These are phyloP conservation scores for Rhogogaster chlorosoma DNA, from an alignment of 2,888 invertebrate species.

Conservation along the genomic window DNA sequence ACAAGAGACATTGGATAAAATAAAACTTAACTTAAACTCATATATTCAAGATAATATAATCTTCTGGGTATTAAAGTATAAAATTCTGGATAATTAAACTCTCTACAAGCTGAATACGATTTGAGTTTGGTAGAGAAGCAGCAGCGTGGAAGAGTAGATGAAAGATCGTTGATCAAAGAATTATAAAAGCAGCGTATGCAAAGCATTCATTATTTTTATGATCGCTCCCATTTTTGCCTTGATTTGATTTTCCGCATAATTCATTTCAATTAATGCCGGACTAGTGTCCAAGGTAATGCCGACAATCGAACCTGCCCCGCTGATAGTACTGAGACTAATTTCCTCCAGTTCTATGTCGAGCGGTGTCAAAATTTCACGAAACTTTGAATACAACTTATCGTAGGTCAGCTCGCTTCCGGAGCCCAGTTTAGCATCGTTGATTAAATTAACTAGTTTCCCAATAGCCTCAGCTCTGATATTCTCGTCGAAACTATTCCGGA, in stretches of 20 bases:
- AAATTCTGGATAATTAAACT: not conserved
- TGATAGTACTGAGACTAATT: not conserved
- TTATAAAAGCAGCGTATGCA: not conserved
- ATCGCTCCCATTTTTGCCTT: slow-evolving; percentile 57
- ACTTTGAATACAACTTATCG: slow-evolving; percentile 7
- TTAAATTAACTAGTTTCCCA: slow-evolving; percentile 17
- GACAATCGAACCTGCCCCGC: not conserved
- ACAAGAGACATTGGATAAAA: not conserved
- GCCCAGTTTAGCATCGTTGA: slow-evolving; percentile 8
- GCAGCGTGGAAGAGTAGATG: not conserved
- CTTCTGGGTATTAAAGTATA: not conserved
- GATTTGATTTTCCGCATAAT: slow-evolving; percentile 54
- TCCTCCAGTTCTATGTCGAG: slow-evolving; percentile 55
- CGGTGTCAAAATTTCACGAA: slow-evolving; percentile 53
- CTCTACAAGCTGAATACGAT: not conserved
- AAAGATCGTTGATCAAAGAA: not conserved
- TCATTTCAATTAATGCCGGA: slow-evolving; percentile 65
- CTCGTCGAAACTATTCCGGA: slow-evolving; percentile 59
- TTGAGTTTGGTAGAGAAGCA: not conserved
- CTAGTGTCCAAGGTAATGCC: slow-evolving; percentile 60
- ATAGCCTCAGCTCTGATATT: slow-evolving; percentile 52
- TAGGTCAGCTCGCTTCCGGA: not conserved
- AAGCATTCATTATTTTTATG: slow-evolving; percentile 48
- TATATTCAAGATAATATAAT: not conserved
- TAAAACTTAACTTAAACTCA: not conserved